Evolutionary conservation across 2,797 vertebrate genomes (phyloP).

Genomic region (Emydoidea blandingii): DNA sequence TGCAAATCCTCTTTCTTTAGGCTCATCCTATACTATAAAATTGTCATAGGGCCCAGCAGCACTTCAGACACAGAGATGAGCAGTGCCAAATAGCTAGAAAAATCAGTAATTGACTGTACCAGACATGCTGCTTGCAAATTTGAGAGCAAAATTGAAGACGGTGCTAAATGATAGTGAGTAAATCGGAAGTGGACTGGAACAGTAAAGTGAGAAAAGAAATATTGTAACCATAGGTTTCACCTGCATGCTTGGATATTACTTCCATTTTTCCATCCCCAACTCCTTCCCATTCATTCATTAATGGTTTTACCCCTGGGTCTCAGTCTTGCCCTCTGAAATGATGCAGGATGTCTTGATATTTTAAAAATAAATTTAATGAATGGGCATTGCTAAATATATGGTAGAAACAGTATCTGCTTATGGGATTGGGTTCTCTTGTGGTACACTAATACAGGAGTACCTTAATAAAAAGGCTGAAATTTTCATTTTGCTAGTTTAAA

Average conservation of each 20-base stretch:
- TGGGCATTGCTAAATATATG: not conserved
- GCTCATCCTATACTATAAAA: not conserved
- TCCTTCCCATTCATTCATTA: not conserved
- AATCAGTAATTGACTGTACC: not conserved
- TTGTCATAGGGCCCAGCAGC: not conserved
- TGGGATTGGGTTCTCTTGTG: not conserved
- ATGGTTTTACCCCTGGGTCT: not conserved
- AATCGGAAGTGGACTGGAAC: not conserved
- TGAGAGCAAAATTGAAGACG: not conserved
- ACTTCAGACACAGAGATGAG: not conserved
- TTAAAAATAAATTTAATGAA: not conserved
- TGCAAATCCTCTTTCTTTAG: not conserved
- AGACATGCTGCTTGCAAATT: not conserved
- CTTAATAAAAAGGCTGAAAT: not conserved
- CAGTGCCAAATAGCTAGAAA: not conserved
- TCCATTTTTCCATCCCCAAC: not conserved
- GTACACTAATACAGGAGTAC: not conserved
- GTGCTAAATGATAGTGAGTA: not conserved
- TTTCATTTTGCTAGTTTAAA: not conserved
- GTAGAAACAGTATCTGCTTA: not conserved
- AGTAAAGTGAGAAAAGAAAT: not conserved
- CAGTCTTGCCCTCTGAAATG: not conserved
- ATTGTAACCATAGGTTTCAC: not conserved
- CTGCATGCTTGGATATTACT: not conserved
- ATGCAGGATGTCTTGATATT: not conserved